Conservation (phyloP, 2,113 vertebrate genomes). For the Saiga tatarica region DNA sequence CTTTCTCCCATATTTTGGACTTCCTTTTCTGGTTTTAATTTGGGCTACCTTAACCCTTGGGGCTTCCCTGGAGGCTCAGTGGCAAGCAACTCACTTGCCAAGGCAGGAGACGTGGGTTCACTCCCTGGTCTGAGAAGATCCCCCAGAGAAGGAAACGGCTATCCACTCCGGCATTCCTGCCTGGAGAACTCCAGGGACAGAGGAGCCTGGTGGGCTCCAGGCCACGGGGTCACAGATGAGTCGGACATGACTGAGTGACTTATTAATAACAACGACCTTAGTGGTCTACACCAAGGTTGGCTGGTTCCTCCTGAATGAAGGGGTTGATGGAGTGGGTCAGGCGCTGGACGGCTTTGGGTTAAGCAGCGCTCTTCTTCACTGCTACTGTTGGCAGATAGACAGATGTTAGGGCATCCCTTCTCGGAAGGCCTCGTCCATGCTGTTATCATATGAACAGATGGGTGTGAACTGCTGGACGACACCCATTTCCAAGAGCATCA, state of each 20-base stretch:
- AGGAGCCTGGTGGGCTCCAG: background rate
- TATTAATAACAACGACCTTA: background rate
- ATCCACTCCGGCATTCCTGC: background rate
- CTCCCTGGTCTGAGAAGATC: background rate
- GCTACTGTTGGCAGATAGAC: background rate
- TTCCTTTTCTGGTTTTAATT: background rate
- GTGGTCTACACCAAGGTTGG: background rate
- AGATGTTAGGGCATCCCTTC: background rate
- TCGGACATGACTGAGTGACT: fast-evolving
- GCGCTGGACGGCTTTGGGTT: fast-evolving
- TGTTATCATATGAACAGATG: background rate
- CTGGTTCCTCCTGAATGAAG: background rate
- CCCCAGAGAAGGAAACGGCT: background rate
- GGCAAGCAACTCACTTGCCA: background rate
- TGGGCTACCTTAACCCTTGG: background rate
- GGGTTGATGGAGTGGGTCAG: background rate
- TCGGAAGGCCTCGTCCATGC: background rate
- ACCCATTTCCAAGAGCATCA: background rate
- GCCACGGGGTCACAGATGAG: background rate
- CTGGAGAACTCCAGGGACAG: background rate
- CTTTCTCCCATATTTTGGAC: background rate
- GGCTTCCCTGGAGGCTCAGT: background rate
- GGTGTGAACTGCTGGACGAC: background rate
- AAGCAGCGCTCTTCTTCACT: background rate
- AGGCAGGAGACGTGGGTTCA: background rate